A percentile compares a stretch with the other conserved stretches of the same genome.
Conservation (phyloP, 2,888 invertebrate genomes). For the Abrostola tripartita region DNA sequence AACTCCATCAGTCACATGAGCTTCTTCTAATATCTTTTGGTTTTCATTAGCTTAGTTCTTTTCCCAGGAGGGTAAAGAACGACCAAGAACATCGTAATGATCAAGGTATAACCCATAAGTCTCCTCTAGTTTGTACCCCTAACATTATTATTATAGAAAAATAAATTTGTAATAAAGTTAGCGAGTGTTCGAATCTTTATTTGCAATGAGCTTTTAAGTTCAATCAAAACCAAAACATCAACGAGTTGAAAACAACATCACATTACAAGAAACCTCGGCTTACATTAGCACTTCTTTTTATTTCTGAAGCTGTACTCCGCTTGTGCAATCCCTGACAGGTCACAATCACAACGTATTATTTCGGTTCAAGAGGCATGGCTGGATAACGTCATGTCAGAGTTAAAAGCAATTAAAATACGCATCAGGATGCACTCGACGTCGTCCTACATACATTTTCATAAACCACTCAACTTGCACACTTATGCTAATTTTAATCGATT, state of each 20-base stretch:
- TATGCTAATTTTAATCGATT: conserved; percentile 47
- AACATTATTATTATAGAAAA: too few relatives aligned
- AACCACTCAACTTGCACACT: conserved; percentile 37
- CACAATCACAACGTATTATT: conserved; percentile 31
- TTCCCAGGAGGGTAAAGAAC: too few relatives aligned
- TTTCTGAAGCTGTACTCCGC: neutral
- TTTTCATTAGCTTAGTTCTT: too few relatives aligned
- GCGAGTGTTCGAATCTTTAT: neutral
- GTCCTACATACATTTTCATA: conserved; percentile 25
- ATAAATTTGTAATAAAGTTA: too few relatives aligned
- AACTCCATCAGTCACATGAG: too few relatives aligned
- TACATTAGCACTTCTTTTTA: neutral
- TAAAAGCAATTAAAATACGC: conserved; percentile 49
- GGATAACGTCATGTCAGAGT: conserved; percentile 53
- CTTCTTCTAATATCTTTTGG: too few relatives aligned
- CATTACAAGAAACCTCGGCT: neutral
- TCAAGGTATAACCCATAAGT: too few relatives aligned
- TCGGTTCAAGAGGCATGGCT: conserved; percentile 30
- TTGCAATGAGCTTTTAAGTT: neutral
- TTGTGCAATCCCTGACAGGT: neutral
- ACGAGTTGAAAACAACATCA: neutral
- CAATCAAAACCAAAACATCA: neutral
- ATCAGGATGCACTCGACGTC: conserved; percentile 45
- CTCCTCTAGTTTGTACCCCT: too few relatives aligned
- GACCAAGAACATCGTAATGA: too few relatives aligned